phyloP scores from a whole-genome alignment of 1,140 invertebrate genomes.

The Melipona quadrifasciata region DNA sequence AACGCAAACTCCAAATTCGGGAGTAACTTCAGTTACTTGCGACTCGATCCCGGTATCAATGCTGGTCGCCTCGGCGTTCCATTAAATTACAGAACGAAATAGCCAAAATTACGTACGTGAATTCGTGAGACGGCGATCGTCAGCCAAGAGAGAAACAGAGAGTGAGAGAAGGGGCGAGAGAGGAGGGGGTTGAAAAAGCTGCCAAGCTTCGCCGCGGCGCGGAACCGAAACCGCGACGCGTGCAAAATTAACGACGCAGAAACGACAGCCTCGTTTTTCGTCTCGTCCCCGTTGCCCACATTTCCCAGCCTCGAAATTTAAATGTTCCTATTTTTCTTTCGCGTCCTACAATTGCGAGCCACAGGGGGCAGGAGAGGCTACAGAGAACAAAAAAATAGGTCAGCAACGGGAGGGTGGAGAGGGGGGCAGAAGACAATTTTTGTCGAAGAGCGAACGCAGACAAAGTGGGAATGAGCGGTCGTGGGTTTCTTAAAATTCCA shows the following conservation, averaged over 20 bases:
- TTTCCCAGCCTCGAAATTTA: slow-evolving; percentile 31
- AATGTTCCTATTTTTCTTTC: slow-evolving; percentile 5
- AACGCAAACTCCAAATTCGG: not conserved
- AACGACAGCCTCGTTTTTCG: slow-evolving; percentile 16
- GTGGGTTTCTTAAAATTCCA: slow-evolving; percentile 31
- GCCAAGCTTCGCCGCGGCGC: slow-evolving; percentile 7
- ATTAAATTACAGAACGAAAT: too few relatives aligned
- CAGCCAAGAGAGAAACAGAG: too few relatives aligned
- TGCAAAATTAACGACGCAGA: slow-evolving; percentile 49
- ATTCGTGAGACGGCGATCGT: not conserved
- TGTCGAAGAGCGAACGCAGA: not conserved
- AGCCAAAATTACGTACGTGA: not conserved
- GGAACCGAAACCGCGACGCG: slow-evolving; percentile 37
- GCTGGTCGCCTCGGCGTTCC: not conserved
- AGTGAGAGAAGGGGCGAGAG: too few relatives aligned
- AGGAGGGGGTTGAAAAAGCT: not conserved
- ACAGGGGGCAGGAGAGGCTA: too few relatives aligned
- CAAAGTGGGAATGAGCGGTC: too few relatives aligned
- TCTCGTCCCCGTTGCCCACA: not conserved
- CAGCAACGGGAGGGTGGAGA: not conserved
- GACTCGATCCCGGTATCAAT: not conserved
- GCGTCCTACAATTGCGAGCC: too few relatives aligned
- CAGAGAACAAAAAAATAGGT: not conserved
- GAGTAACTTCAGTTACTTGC: not conserved
- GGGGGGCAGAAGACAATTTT: not conserved